phyloP scores from a whole-genome alignment of 2,888 invertebrate genomes.

The Amphipyra tragopoginis region DNA sequence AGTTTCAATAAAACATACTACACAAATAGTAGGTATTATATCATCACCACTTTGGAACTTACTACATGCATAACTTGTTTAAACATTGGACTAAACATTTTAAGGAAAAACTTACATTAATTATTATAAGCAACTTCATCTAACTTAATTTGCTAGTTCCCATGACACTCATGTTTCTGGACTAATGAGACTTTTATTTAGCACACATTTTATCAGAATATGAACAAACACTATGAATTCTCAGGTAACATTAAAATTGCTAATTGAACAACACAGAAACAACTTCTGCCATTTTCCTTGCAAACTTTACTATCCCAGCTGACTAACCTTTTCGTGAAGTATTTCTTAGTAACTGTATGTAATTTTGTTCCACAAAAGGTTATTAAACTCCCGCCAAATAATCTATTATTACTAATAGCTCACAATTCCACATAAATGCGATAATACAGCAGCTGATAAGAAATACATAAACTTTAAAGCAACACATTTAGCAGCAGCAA shows the following conservation, averaged over 20 bases:
- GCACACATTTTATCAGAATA: constrained; percentile 15
- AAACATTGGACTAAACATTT: constrained; percentile 6
- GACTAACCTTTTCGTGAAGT: constrained; percentile 2
- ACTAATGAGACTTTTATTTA: constrained; percentile 16
- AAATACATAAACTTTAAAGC: constrained; percentile 27
- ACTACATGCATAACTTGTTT: too few species aligned
- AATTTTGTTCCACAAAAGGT: constrained; percentile 28
- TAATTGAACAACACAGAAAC: constrained; percentile 10
- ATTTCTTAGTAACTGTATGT: constrained; percentile 13
- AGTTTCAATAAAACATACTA: too few species aligned
- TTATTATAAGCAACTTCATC: constrained; percentile 2
- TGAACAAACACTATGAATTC: constrained; percentile 24
- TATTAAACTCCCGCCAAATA: constrained; percentile 42
- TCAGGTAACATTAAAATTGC: constrained; percentile 8
- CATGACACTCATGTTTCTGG: constrained; percentile 29
- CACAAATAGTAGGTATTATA: too few species aligned
- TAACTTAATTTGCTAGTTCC: constrained; percentile 19
- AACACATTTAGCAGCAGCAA: constrained; percentile 7
- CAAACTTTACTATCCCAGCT: background rate
- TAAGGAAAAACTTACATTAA: constrained; percentile 36
- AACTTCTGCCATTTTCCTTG: constrained; percentile 1
- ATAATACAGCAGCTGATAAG: constrained; percentile 44
- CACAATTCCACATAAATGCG: constrained; percentile 15
- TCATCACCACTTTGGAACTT: too few species aligned
- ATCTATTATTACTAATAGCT: constrained; percentile 37